Percentiles rank a stretch among this genome's conserved stretches.
These are phyloP conservation scores for Formica aserva DNA, from an alignment of 2,888 invertebrate genomes.

Conservation along the genomic window DNA sequence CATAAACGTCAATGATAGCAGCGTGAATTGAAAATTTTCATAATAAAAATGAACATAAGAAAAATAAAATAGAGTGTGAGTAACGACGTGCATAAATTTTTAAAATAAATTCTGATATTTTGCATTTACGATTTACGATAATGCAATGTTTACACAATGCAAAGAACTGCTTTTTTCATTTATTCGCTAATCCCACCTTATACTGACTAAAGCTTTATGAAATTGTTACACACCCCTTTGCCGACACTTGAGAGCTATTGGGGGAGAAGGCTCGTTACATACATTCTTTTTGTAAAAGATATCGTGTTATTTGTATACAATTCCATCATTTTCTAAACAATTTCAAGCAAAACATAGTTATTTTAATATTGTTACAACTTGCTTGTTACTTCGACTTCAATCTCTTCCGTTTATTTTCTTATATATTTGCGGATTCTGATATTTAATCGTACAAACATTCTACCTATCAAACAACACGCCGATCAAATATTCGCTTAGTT, in stretches of 20 bases:
- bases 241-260: slow-evolving; percentile 6
- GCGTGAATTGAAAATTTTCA: not conserved
- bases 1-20: not conserved
- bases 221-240: slow-evolving; percentile 20
- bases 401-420: slow-evolving; percentile 20
- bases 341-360: slow-evolving; percentile 43
- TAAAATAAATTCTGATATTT: slow-evolving; percentile 32
- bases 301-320: slow-evolving; percentile 17
- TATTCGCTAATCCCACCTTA: slow-evolving; percentile 29
- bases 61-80: slow-evolving; percentile 22
- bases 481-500: slow-evolving; percentile 25
- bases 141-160: slow-evolving; percentile 1
- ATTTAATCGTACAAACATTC: slow-evolving; percentile 29
- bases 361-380: slow-evolving; percentile 18
- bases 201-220: slow-evolving; percentile 41
- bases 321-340: slow-evolving; percentile 16
- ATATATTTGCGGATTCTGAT: slow-evolving; percentile 14
- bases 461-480: slow-evolving; percentile 19
- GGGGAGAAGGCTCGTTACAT: not conserved
- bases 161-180: slow-evolving; percentile 26
- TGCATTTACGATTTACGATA: slow-evolving; percentile 12
- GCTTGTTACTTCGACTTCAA: slow-evolving; percentile 6
- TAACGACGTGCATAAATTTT: slow-evolving; percentile 19
- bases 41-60: not conserved
- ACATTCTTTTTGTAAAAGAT: slow-evolving; percentile 30